Base-by-base conservation (phyloP, 2,113 vertebrate genomes). In the Istiophorus platypterus region DNA sequence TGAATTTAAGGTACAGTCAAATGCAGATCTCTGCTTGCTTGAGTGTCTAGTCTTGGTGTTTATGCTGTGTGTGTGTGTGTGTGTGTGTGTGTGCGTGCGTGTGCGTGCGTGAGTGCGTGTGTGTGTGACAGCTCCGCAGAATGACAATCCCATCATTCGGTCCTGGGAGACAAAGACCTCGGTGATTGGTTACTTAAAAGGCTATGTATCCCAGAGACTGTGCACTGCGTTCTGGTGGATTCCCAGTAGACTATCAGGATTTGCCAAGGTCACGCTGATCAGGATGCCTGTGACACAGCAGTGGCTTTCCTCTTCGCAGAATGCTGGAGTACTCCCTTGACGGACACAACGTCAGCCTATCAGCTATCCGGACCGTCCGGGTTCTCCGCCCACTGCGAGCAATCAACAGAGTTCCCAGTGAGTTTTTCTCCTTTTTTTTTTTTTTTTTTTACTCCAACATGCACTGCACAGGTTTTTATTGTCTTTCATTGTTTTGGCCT, bases 261-360 rank as follows among this genome's bases (percentile, higher is more conserved):
- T 83, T 78, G 80, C 83, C 88, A 87, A 89, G 90, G 89, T 89
- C 89, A 88, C 24, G 27, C 24, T 72, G 54, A 87, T 85, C 83
- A 37, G 54, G 85, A 88, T 80, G 76, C 79, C 56, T 24, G 31
- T 90, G 86, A 88, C 67, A 82, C 72, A n/a, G 58, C 29, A 2
- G 63, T 80, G 83, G 76, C 81, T 89, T 84, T 81, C 42, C 69
- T 80, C 29, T 64, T 58, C 24, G 0, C 92, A 99, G 98, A 89
- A 99, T 99, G 98, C 94, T 99, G 96, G 98, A 99, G 91, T 99
- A 99, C 90, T 99, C 98, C 0, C 94, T 99, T 89, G 98, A 99
- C 0, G 98, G 98, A 80, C 98, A 99, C 95, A 99, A 98, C 0
- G 97, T 99, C 58, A 99, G 98, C 94, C 95, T 99, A 69, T 99